These are phyloP conservation scores for Leptinotarsa undecemlineata DNA, from an alignment of 1,140 invertebrate species.

Conservation along the genomic window DNA sequence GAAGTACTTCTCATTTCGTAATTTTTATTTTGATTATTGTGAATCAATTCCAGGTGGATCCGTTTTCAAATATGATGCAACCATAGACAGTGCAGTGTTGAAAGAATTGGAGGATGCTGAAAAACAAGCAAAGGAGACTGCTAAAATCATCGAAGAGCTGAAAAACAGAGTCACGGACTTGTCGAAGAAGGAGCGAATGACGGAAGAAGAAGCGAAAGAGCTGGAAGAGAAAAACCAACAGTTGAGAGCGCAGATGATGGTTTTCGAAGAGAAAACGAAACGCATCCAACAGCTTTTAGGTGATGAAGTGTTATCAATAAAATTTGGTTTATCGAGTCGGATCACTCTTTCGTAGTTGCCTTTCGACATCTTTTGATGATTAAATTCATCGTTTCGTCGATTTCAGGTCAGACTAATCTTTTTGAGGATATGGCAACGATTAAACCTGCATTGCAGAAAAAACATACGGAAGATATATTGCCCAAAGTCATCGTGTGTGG, in stretches of 20 bases:
- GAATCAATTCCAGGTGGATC: slow-evolving; percentile 15
- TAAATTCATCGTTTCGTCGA: too few species aligned
- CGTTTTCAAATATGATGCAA: slow-evolving; percentile 37
- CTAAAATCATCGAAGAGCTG: slow-evolving; percentile 47
- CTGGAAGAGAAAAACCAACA: slow-evolving; percentile 49
- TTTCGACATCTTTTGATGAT: neutral
- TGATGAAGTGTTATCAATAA: neutral
- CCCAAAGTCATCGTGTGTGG: slow-evolving; percentile 54
- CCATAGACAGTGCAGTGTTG: slow-evolving; percentile 44
- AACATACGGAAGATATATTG: slow-evolving; percentile 46
- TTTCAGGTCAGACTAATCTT: slow-evolving; percentile 38
- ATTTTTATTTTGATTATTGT: neutral
- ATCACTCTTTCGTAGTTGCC: neutral
- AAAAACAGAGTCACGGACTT: slow-evolving; percentile 48
- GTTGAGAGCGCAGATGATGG: slow-evolving; percentile 49
- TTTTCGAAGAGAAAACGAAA: slow-evolving; percentile 52
- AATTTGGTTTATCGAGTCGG: too few species aligned
- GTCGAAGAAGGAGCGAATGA: slow-evolving; percentile 42
- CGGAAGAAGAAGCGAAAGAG: slow-evolving; percentile 47
- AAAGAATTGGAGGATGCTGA: slow-evolving; percentile 52
- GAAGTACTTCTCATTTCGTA: neutral
- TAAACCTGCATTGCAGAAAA: slow-evolving; percentile 28
- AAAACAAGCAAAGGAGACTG: slow-evolving; percentile 49
- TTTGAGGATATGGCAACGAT: slow-evolving; percentile 41
- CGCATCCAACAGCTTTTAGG: slow-evolving; percentile 47